Percentiles rank a stretch among this genome's conserved stretches.
Evolutionary conservation across 2,113 vertebrate species (phyloP).

Genomic region (Melanocharis versteri): DNA sequence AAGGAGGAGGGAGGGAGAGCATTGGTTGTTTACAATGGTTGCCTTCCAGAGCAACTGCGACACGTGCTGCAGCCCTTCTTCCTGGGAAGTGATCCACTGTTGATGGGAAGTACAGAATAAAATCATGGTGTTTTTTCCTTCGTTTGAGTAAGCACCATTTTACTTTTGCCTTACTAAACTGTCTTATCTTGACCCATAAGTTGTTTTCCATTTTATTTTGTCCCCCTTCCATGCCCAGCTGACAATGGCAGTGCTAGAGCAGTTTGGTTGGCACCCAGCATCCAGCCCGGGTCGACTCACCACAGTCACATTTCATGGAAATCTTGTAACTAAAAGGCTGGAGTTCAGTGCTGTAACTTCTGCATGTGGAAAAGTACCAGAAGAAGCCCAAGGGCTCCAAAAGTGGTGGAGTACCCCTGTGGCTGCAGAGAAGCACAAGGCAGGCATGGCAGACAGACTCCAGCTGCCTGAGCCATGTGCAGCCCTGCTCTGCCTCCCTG

Average conservation of each 20-base stretch:
- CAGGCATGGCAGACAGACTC: background rate
- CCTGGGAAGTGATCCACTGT: too few species aligned
- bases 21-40: background rate
- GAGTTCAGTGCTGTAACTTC: background rate
- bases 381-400: background rate
- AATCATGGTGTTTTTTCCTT: background rate
- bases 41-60: background rate
- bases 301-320: background rate
- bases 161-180: background rate
- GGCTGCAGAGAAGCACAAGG: background rate
- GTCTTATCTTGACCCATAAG: background rate
- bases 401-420: accelerated
- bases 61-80: background rate
- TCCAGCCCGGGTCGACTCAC: accelerated
- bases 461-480: accelerated
- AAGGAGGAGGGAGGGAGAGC: background rate
- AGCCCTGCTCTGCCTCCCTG: background rate
- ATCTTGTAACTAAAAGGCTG: background rate
- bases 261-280: background rate
- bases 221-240: background rate
- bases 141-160: background rate
- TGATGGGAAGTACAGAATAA: background rate
- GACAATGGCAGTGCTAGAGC: background rate
- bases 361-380: background rate
- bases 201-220: background rate